Conservation (phyloP, 2,113 vertebrate species). For the Pseudorasbora parva region DNA sequence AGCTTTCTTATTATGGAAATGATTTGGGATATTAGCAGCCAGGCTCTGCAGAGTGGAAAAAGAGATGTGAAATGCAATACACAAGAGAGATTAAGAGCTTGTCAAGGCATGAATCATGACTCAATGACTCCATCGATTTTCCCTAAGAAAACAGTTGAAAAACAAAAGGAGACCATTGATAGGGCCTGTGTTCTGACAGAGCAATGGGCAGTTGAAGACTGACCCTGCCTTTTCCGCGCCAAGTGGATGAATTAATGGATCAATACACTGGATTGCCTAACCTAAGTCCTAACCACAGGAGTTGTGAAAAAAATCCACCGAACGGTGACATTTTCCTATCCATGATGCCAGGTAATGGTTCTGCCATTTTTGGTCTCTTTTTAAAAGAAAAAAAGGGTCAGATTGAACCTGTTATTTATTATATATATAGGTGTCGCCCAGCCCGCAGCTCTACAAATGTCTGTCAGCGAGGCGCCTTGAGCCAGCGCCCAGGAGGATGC, state of each 20-base stretch:
- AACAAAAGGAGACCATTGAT: constrained; percentile 42
- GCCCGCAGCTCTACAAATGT: no score
- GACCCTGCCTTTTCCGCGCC: constrained; percentile 32
- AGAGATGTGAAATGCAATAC: constrained; percentile 41
- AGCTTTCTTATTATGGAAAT: constrained; percentile 24
- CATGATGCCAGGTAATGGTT: background rate
- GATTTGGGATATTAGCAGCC: constrained; percentile 40
- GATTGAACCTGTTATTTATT: background rate
- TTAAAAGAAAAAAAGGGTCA: constrained; percentile 11
- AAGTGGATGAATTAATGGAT: constrained; percentile 52
- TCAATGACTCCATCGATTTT: constrained; percentile 52
- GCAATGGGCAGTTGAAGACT: constrained; percentile 7
- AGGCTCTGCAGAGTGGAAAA: constrained; percentile 1
- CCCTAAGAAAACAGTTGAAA: constrained; percentile 40
- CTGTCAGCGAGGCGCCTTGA: no score
- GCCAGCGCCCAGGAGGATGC: no score
- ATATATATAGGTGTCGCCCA: no score
- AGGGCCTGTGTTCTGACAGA: constrained; percentile 16
- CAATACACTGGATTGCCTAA: constrained; percentile 35
- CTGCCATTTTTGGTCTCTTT: constrained; percentile 24
- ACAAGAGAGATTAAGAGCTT: constrained; percentile 54
- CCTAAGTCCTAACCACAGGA: background rate
- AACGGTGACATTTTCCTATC: constrained; percentile 37
- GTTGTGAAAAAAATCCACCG: constrained; percentile 9
- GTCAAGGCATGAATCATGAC: constrained; percentile 53